Evolutionary conservation across 2,797 vertebrate species (phyloP).

Genomic region (Nothura maculosa): DNA sequence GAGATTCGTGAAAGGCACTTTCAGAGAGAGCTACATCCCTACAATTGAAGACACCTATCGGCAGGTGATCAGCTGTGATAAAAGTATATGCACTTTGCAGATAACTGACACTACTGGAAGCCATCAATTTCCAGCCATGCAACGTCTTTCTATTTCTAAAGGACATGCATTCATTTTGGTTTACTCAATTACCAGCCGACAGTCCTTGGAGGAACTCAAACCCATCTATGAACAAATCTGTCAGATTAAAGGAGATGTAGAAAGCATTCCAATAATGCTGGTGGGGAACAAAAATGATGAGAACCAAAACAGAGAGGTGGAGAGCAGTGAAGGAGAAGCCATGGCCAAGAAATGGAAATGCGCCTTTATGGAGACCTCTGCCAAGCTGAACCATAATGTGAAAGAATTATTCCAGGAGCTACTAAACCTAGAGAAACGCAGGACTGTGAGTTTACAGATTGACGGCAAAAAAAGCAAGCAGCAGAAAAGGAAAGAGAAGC

Average conservation of each 20-base stretch:
- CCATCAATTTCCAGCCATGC: slow-evolving; percentile 90
- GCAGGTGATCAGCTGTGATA: slow-evolving; percentile 90
- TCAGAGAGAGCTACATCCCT: slow-evolving; percentile 88
- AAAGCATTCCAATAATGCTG: slow-evolving; percentile 88
- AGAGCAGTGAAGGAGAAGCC: slow-evolving; percentile 84
- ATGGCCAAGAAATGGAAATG: slow-evolving; percentile 87
- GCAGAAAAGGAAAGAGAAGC: slow-evolving; percentile 87
- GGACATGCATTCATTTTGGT: slow-evolving; percentile 89
- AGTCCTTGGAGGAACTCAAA: slow-evolving; percentile 88
- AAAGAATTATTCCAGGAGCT: slow-evolving; percentile 89
- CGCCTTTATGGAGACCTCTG: slow-evolving; percentile 89
- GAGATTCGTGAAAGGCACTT: slow-evolving; percentile 88
- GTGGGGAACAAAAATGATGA: slow-evolving; percentile 89
- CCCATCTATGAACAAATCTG: slow-evolving; percentile 89
- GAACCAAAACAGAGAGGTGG: slow-evolving; percentile 84
- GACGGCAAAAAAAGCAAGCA: slow-evolving; percentile 90
- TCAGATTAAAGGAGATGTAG: slow-evolving; percentile 87
- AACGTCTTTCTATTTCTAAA: slow-evolving; percentile 88
- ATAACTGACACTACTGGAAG: slow-evolving; percentile 89
- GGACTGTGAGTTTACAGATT: slow-evolving; percentile 88
- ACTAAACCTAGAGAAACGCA: slow-evolving; percentile 87
- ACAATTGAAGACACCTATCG: slow-evolving; percentile 89
- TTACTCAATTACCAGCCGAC: slow-evolving; percentile 86
- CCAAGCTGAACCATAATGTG: slow-evolving; percentile 87
- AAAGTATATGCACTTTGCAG: slow-evolving; percentile 89